Conservation (phyloP, 2,797 vertebrate genomes). For the Thaleichthys pacificus region DNA sequence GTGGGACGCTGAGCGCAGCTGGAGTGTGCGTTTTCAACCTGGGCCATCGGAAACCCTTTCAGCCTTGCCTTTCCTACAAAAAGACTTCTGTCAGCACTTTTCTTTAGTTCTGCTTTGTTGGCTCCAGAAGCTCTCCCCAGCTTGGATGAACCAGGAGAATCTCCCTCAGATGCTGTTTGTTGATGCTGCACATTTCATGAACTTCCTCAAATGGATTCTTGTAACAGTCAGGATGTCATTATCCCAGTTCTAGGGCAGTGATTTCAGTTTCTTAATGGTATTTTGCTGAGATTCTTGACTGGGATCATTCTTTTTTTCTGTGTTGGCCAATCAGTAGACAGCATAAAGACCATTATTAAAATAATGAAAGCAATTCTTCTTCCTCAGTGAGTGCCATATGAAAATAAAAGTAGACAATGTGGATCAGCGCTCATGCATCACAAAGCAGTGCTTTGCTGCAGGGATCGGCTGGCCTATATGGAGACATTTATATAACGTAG, state of each 20-base stretch:
- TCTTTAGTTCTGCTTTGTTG: conserved; percentile 3
- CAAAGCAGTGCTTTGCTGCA: conserved; percentile 22
- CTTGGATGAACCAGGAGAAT: not conserved
- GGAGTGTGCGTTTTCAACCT: conserved; percentile 29
- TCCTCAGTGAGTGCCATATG: conserved; percentile 21
- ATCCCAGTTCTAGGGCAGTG: not conserved
- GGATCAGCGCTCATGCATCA: conserved; percentile 39
- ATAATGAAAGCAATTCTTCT: not conserved
- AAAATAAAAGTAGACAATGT: conserved; percentile 24
- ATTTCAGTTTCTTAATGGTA: not conserved
- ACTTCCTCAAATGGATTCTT: not conserved
- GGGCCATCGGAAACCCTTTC: conserved; percentile 28
- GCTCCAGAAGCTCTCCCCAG: conserved; percentile 1
- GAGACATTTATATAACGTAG: conserved; percentile 38
- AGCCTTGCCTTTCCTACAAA: conserved; percentile 25
- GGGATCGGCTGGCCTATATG: conserved; percentile 35
- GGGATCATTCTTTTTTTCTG: not conserved
- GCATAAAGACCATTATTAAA: not conserved
- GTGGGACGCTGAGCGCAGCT: conserved; percentile 22
- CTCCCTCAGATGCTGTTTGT: not conserved
- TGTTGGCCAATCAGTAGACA: not conserved
- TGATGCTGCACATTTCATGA: not conserved
- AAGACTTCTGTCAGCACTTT: conserved; percentile 29
- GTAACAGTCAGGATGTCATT: not conserved
- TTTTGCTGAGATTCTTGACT: not conserved